Evolutionary conservation across 2,888 invertebrate species (phyloP), one percentile per base, ranked within the genome.

Genomic region (Dorcus hopei): DNA sequence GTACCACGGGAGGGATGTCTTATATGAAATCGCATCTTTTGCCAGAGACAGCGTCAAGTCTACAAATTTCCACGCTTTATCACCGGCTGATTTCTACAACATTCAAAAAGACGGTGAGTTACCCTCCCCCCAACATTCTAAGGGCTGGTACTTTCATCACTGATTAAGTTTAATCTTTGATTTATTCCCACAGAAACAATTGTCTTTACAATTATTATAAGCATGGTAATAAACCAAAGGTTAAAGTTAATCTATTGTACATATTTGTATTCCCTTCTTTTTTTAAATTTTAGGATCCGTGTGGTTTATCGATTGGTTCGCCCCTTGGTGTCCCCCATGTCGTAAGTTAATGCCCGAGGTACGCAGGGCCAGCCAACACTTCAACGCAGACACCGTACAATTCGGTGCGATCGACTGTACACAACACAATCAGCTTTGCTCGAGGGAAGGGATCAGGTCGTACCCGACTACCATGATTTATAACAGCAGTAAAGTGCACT

Each of bases 291-390:
- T 59, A 79, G 79, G 73, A 47, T 67, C 69, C 52, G 75, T 79
- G 1, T 89, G 88, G 87, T 84, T 90, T 66, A 80, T 91, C 26
- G 89, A 90, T 72, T 90, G 89, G 82, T 89, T 87, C 74, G 87
- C 89, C 0, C 89, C 90, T 68, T 89, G 89, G 88, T 91, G 90
- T 74, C 89, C 90, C 4, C 90, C 90, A 0, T 91, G 90, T 70
- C 82, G 87, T 77, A 80, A 82, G 58, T 78, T 90, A 62, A 77
- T 90, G 57, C 87, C 88, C 9, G 87, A 89, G 77, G 79, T 88
- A 61, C 79, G 88, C 9, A 85, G 84, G 73, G 84, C 86, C 16
- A 85, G 87, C 48, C 72, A 78, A 41, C 72, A 77, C 61, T 80
- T 81, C 62, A 75, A 79, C 76, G 67, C 79, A 48, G 72, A 79